phyloP scores from a whole-genome alignment of 2,888 invertebrate species.

The Drosophila tanythrix region DNA sequence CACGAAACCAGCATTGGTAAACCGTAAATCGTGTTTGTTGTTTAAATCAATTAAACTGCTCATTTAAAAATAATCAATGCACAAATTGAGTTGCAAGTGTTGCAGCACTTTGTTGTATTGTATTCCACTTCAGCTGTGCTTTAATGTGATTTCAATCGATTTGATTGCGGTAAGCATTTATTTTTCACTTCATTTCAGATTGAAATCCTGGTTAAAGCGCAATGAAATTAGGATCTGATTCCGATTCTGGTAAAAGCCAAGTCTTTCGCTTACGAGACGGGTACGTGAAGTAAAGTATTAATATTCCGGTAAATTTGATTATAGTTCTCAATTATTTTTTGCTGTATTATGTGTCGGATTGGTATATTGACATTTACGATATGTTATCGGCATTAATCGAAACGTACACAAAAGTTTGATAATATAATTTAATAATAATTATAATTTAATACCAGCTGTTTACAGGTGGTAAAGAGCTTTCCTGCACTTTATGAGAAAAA shows the following conservation, averaged over 20 bases:
- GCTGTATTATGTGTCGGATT: background rate
- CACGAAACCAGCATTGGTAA: conserved; percentile 37
- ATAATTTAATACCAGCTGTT: background rate
- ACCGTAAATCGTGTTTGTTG: conserved; percentile 61
- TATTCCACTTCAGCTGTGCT: conserved; percentile 17
- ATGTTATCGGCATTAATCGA: background rate
- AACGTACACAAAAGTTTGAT: background rate
- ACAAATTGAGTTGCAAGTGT: conserved; percentile 60
- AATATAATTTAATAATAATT: too few species aligned
- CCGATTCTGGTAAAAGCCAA: background rate
- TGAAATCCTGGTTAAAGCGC: background rate
- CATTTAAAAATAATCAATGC: conserved; percentile 66
- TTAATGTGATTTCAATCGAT: background rate
- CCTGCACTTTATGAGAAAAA: background rate
- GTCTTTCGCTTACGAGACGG: background rate
- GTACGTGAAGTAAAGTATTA: background rate
- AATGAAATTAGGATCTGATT: background rate
- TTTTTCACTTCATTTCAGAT: background rate
- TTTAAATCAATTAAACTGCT: conserved; percentile 74
- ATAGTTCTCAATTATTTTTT: background rate
- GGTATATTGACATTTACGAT: background rate
- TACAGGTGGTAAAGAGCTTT: background rate
- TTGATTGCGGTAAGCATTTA: background rate
- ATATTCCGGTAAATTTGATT: background rate
- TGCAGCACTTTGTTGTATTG: conserved; percentile 12